Evolutionary conservation across 2,113 vertebrate species (phyloP).

Genomic region (Apus apus): DNA sequence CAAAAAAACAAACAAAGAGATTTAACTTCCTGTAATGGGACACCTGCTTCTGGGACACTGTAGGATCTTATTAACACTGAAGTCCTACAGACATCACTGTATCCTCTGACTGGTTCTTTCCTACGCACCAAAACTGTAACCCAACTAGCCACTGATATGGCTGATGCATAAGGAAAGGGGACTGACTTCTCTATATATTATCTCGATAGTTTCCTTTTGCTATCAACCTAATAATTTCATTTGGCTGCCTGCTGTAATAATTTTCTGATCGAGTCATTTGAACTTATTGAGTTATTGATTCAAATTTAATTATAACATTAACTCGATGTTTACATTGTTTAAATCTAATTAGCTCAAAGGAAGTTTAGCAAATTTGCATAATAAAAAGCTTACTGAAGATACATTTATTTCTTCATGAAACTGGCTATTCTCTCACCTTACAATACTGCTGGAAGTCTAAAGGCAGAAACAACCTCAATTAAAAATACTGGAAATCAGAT

Average conservation of each 20-base stretch:
- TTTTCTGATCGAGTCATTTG: slow-evolving; percentile 11
- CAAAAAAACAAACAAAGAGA: no score
- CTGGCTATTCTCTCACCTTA: not conserved
- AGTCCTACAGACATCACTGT: not conserved
- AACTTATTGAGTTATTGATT: slow-evolving; percentile 33
- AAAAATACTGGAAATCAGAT: not conserved
- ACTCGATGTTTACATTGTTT: not conserved
- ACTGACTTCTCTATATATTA: not conserved
- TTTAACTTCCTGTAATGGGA: not conserved
- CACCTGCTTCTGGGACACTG: not conserved
- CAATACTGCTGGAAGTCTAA: not conserved
- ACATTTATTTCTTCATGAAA: not conserved
- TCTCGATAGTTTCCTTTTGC: not conserved
- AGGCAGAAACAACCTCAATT: not conserved
- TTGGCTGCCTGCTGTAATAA: not conserved
- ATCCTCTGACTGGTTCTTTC: not conserved
- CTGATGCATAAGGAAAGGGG: not conserved
- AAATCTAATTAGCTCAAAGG: not conserved
- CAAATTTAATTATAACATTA: slow-evolving; percentile 28
- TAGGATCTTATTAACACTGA: not conserved
- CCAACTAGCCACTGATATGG: not conserved
- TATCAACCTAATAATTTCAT: slow-evolving; percentile 10
- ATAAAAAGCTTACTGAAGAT: not conserved
- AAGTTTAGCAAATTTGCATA: slow-evolving; percentile 23
- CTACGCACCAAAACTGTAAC: not conserved